A percentile compares a stretch with the other conserved stretches of the same genome.
phyloP scores from a whole-genome alignment of 2,797 vertebrate genomes.

The Phyllotis vaccarum region DNA sequence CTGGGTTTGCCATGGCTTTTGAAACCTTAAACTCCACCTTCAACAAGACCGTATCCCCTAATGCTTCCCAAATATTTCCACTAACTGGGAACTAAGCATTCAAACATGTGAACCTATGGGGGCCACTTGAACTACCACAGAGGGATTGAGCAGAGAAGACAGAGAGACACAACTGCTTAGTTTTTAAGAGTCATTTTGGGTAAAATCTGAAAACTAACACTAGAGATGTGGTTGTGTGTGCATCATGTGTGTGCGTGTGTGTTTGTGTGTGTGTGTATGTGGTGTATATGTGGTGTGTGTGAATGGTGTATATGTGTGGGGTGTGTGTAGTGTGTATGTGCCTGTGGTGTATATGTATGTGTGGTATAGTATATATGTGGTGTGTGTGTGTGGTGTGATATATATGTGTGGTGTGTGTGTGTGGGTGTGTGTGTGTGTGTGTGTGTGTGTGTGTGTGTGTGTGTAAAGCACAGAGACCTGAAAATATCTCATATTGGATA shows the following conservation, averaged over 20 bases:
- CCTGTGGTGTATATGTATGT: not conserved
- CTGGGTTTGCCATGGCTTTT: not conserved
- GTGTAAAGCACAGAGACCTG: not conserved
- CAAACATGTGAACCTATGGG: not conserved
- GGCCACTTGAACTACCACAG: not conserved
- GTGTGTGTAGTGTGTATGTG: not conserved
- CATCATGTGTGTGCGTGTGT: not conserved
- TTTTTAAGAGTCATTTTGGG: not conserved
- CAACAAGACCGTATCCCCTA: not conserved
- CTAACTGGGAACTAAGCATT: not conserved
- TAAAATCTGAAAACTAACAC: not conserved
- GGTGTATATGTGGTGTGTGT: not conserved
- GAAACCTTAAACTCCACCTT: not conserved
- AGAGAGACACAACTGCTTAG: not conserved
- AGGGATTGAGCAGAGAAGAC: not conserved
- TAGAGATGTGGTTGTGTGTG: not conserved
- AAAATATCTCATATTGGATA: fast-evolving
- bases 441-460: not conserved
- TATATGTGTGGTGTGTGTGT: not conserved
- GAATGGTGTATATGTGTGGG: not conserved
- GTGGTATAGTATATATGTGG: not conserved
- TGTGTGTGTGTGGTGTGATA: not conserved
- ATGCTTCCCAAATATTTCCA: not conserved
- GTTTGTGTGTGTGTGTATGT: not conserved
- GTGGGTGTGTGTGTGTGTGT: not conserved